Conservation (phyloP, 2,888 invertebrate species). For the Flexamia atlantica region DNA sequence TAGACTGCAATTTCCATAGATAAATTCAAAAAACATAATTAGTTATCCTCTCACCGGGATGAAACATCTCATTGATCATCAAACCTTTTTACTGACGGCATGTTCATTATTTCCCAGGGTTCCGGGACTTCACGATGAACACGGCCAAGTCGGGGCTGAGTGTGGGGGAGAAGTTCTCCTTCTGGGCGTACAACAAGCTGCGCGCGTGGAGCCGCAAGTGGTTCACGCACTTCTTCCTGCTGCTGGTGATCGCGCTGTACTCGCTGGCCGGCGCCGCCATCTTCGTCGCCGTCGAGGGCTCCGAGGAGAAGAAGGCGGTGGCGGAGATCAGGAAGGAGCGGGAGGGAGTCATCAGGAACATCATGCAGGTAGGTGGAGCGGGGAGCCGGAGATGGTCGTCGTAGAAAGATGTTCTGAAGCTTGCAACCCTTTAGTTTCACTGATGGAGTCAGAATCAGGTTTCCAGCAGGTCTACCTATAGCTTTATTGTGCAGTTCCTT, state of each 20-base stretch:
- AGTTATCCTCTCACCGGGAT: too few species aligned
- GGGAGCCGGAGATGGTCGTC: too few species aligned
- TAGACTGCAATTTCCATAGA: too few species aligned
- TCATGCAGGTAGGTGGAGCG: conserved; percentile 40
- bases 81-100: too few species aligned
- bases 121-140: conserved; percentile 85
- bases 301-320: conserved; percentile 73
- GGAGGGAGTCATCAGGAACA: conserved; percentile 33
- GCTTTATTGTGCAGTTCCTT: too few species aligned
- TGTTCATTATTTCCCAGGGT: too few species aligned
- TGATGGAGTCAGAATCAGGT: too few species aligned
- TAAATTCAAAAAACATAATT: too few species aligned
- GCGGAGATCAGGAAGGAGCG: conserved; percentile 65
- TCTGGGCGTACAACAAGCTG: conserved; percentile 88
- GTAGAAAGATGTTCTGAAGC: too few species aligned
- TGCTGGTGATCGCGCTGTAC: conserved; percentile 86
- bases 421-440: too few species aligned
- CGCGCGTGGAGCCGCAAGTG: conserved; percentile 87
- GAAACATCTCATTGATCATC: too few species aligned
- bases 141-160: conserved; percentile 88
- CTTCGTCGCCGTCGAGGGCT: conserved; percentile 88
- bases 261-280: conserved; percentile 89
- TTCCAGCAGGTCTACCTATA: too few species aligned
- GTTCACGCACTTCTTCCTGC: conserved; percentile 94
- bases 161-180: conserved; percentile 89